Conservation (phyloP, 2,797 vertebrate genomes). For the Halcyon chelicuti region DNA sequence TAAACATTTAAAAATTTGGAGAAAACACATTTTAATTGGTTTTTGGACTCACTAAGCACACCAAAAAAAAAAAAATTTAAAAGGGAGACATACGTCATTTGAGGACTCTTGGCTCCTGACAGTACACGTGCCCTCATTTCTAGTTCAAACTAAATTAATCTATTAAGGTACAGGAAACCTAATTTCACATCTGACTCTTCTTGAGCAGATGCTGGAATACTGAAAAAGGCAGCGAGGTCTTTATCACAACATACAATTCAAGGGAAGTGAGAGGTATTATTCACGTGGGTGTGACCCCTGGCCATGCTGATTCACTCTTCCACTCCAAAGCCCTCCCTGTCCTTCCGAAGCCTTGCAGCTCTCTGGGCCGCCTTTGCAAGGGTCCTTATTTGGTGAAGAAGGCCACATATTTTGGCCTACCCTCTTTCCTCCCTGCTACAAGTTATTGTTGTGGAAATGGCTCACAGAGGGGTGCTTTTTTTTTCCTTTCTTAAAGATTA, state of each 20-base stretch:
- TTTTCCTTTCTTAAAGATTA: slow-evolving; percentile 4
- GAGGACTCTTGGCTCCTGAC: slow-evolving; percentile 18
- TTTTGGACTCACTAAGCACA: background rate
- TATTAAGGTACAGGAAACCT: slow-evolving; percentile 66
- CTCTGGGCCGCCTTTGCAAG: background rate
- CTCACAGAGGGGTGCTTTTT: background rate
- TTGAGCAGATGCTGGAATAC: slow-evolving; percentile 21
- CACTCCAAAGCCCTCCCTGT: slow-evolving; percentile 64
- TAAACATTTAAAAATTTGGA: background rate
- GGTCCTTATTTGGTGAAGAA: slow-evolving; percentile 69
- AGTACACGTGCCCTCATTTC: slow-evolving; percentile 42
- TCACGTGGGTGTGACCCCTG: slow-evolving; percentile 70
- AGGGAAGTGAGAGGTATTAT: slow-evolving; percentile 73
- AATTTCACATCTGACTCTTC: slow-evolving; percentile 53
- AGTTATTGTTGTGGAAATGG: slow-evolving; percentile 65
- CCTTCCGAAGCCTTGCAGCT: slow-evolving; percentile 37
- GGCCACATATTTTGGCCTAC: slow-evolving; percentile 41
- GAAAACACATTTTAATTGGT: background rate
- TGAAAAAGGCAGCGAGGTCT: slow-evolving; percentile 61
- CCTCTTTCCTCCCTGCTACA: slow-evolving; percentile 49
- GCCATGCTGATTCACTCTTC: slow-evolving; percentile 65
- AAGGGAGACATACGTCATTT: slow-evolving; percentile 7
- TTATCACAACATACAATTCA: slow-evolving; percentile 68
- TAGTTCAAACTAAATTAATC: slow-evolving; percentile 52
- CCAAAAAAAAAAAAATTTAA: background rate